phyloP scores from a whole-genome alignment of 2,797 vertebrate genomes.

The Pampus argenteus region DNA sequence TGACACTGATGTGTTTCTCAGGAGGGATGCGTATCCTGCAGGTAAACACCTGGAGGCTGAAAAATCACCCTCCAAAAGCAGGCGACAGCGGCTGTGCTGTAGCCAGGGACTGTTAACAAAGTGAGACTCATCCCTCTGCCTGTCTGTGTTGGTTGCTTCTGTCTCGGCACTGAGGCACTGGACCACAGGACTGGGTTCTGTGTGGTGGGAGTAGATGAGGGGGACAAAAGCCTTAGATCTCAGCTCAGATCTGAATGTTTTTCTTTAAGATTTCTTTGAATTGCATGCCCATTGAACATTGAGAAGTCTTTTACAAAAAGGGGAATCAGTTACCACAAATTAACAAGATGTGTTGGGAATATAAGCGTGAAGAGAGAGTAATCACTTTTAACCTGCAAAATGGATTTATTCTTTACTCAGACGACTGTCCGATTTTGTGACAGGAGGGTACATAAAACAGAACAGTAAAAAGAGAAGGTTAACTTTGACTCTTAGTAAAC shows the following conservation, averaged over 20 bases:
- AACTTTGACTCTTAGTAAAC: conserved; percentile 8
- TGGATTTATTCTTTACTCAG: background rate
- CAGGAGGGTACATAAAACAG: background rate
- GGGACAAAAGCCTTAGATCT: background rate
- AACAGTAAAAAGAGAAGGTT: background rate
- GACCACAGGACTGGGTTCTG: conserved; percentile 50
- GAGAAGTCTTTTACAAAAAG: conserved; percentile 4
- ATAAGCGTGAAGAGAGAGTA: conserved; percentile 18
- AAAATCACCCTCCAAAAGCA: conserved; percentile 77
- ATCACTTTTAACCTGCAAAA: conserved; percentile 19
- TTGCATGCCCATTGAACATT: conserved; percentile 3
- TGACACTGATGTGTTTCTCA: conserved; percentile 86
- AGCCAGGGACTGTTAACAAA: conserved; percentile 81
- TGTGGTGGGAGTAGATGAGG: conserved; percentile 10
- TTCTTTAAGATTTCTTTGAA: background rate
- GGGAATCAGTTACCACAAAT: conserved; percentile 1
- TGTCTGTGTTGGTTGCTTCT: conserved; percentile 43
- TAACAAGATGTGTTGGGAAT: conserved; percentile 17
- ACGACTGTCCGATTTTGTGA: background rate
- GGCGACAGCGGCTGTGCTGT: conserved; percentile 71
- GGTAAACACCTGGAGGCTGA: conserved; percentile 87
- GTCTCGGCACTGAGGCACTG: conserved; percentile 45
- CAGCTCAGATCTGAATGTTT: conserved; percentile 12
- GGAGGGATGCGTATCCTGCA: conserved; percentile 83
- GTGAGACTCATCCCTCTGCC: conserved; percentile 72